Base-by-base conservation (phyloP, 2,113 vertebrate species). In the Equus quagga region DNA sequence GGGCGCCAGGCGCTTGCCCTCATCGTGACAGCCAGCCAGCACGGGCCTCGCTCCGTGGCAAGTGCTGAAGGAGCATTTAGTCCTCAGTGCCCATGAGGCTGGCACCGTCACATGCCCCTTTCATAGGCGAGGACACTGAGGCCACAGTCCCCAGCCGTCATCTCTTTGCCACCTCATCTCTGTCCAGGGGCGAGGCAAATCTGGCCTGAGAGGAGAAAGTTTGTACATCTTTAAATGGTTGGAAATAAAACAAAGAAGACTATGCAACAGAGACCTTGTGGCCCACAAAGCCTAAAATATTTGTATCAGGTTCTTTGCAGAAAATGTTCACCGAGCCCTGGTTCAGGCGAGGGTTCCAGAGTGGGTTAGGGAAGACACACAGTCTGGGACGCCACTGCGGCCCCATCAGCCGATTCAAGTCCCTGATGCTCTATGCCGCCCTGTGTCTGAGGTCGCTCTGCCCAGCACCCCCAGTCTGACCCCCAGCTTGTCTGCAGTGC, bases 381-480 rank as follows among this genome's bases (percentile, higher is more conserved):
- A 9, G 62, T 4, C 49, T 49, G 83, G 24, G 41, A 1, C 24
- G 7, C 2, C 4, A 2, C 23, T 2, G 1, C 0, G 2, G 2
- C 18, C 84, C 65, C 75, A 12, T 6, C 9, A 18, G 28, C 65
- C 41, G 8, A 2, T 28, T 18, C 0, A 15, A 17, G n/a, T 44
- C 64, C 26, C 76, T 58, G 12, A 44, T 2, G 1, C 26, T 28
- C 58, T 4, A 1, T 8, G 64, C 49, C 49, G 3, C n/a, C 89
- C 13, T 10, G 62, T 7, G 75, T 49, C 72, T 7, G 2, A 31
- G 46, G 44, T 56, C 24, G 31, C 17, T 1, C 88, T 1, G 23
- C n/a, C 14, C n/a, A 9, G 49, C 18, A 5, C 2, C 18, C 0
- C 1, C 73, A 28, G 67, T 19, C 28, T 46, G 56, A 4, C 26